Evolutionary conservation across 1,140 invertebrate species (phyloP), one percentile per base, ranked within the genome.

Genomic region (Sminthurides bifidus): DNA sequence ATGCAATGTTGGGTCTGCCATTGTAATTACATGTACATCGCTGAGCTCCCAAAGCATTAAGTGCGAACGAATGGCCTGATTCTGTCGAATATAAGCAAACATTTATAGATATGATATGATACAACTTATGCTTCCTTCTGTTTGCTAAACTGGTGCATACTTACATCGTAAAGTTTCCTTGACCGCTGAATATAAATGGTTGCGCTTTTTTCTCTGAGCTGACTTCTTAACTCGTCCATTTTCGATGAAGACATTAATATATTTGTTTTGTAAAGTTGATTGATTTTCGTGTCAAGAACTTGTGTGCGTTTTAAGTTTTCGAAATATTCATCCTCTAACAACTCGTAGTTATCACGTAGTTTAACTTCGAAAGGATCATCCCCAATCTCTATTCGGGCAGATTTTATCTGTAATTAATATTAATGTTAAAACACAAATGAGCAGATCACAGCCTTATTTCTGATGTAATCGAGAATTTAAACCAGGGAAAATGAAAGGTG

Each of bases 361-460:
- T 89, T 91, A 0, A 97, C 91, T 75, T 98, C 94, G 69, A 98
- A 98, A 1, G 92, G 92, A 81, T 98, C 94, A 71, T 98, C 95
- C 60, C 84, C 85, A 69, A 98, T 81, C 74, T 96, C 89, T 54
- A 98, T 81, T 2, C 84, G 68, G 68, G 92, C 83, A 64, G 85
- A 83, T 68, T 85, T 84, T 19, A 87, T 77, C 82, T 85, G 59
- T 45, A 69, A 35, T 17, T 19, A 37, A 48, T 27, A 45, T 37
- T 44, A 52, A 60, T 46, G 8, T 17, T 41, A 31, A 27, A 43
- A 38, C 26, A 27, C 23, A 3, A 40, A 23, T 38, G 26, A 35
- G 14, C 35, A 17, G 8, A 14, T 35, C 37, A 17, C 17, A 51
- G 19, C n/a, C 43, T n/a, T 45, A 52, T 30, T 27, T 19, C 24